phyloP scores from a whole-genome alignment of 2,888 invertebrate genomes.

The Drosophila borealis region DNA sequence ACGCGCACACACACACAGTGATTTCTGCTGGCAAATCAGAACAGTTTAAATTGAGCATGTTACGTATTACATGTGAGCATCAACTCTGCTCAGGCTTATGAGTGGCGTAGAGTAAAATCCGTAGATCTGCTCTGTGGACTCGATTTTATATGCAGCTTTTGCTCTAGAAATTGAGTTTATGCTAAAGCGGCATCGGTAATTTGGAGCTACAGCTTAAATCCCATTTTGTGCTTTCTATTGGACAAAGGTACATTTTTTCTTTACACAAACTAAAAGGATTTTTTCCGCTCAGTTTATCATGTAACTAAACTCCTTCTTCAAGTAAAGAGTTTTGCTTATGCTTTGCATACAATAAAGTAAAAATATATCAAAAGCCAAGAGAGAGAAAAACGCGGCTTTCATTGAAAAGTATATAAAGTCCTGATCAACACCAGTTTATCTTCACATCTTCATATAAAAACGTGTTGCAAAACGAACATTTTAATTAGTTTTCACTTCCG shows the following conservation, averaged over 20 bases:
- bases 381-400: no score
- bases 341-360: no score
- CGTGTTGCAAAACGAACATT: no score
- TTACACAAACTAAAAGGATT: background rate
- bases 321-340: no score
- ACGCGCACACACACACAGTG: constrained; percentile 21
- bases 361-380: no score
- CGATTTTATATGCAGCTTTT: constrained; percentile 10
- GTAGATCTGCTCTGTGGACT: constrained; percentile 8
- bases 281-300: no score
- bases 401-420: no score
- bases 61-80: constrained; percentile 51
- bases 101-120: constrained; percentile 24
- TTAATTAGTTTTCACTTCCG: no score
- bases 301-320: no score
- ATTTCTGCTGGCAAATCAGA: constrained; percentile 61
- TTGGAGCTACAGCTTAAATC: constrained; percentile 14
- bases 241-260: constrained; percentile 17
- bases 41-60: constrained; percentile 73
- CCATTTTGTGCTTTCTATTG: constrained; percentile 20
- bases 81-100: constrained; percentile 21
- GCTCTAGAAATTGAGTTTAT: constrained; percentile 4
- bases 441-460: no score
- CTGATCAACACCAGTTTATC: no score
- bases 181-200: background rate